A percentile compares a stretch with the other conserved stretches of the same genome.
These are phyloP conservation scores for Danio choprae DNA, from an alignment of 2,797 vertebrate genomes.

Conservation along the genomic window DNA sequence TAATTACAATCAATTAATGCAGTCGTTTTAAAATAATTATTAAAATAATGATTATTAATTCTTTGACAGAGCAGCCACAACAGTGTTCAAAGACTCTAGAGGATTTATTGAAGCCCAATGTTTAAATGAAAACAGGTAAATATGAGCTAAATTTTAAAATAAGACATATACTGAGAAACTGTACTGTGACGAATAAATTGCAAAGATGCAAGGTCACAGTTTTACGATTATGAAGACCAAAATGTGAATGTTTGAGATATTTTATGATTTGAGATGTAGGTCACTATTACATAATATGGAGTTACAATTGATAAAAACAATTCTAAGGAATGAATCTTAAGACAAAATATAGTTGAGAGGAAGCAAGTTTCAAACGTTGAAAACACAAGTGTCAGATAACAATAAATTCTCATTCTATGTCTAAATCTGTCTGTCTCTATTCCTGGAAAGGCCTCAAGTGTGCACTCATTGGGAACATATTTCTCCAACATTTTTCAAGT, in stretches of 20 bases:
- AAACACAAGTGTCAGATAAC: conserved; percentile 1
- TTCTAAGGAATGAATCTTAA: neutral
- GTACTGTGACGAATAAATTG: neutral
- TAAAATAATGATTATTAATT: conserved; percentile 33
- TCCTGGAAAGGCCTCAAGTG: conserved; percentile 2
- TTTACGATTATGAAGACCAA: no score
- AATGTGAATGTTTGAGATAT: no score
- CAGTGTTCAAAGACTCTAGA: conserved; percentile 42
- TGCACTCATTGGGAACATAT: conserved; percentile 20
- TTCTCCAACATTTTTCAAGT: conserved; percentile 1
- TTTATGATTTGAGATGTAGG: neutral
- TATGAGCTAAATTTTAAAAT: neutral
- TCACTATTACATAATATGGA: neutral
- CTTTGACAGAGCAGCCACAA: conserved; percentile 41
- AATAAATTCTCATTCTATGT: conserved; percentile 23
- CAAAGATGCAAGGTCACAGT: no score
- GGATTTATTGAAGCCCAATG: neutral
- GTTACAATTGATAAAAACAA: neutral
- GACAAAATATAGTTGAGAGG: neutral
- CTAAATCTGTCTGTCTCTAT: conserved; percentile 39
- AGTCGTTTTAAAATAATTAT: no score
- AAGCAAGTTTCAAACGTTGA: no score
- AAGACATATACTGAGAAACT: neutral
- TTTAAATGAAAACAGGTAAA: neutral
- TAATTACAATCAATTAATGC: conserved; percentile 11